Conservation (phyloP, 2,888 invertebrate genomes). For the Pachliopta kotzebuea region DNA sequence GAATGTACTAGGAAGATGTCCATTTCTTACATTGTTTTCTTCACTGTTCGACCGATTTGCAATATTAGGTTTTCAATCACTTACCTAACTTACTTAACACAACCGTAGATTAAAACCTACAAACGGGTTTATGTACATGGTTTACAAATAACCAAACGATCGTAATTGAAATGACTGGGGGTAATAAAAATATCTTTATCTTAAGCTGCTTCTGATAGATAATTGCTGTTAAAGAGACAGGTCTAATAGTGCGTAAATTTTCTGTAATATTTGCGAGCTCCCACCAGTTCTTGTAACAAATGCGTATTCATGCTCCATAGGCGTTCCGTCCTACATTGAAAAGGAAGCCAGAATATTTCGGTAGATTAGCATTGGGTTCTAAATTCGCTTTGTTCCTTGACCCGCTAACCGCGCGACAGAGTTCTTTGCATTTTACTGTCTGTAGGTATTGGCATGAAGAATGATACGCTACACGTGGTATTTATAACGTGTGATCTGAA, state of each 20-base stretch:
- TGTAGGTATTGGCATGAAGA: constrained; percentile 25
- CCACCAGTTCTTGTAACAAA: constrained; percentile 14
- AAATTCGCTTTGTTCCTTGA: constrained; percentile 38
- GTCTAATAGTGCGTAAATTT: too few species aligned
- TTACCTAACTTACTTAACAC: too few species aligned
- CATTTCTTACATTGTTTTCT: too few species aligned
- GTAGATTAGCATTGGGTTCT: constrained; percentile 31
- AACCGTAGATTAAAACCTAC: too few species aligned
- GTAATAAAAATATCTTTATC: too few species aligned
- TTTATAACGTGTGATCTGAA: not conserved
- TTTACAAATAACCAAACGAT: not conserved
- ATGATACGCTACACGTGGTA: constrained; percentile 9
- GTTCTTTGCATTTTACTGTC: constrained; percentile 23
- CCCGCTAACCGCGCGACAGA: constrained; percentile 35
- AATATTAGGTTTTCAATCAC: too few species aligned
- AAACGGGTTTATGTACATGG: not conserved
- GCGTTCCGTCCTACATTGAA: constrained; percentile 23
- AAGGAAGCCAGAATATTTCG: constrained; percentile 26
- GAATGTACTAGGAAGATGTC: too few species aligned
- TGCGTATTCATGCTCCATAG: constrained; percentile 16
- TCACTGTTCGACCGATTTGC: too few species aligned
- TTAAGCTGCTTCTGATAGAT: too few species aligned
- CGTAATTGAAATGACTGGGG: too few species aligned
- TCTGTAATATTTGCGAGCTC: too few species aligned
- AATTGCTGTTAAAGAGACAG: too few species aligned